Percentiles rank a stretch among this genome's conserved stretches.
Conservation (phyloP, 2,888 invertebrate genomes). For the Hedya salicella region DNA sequence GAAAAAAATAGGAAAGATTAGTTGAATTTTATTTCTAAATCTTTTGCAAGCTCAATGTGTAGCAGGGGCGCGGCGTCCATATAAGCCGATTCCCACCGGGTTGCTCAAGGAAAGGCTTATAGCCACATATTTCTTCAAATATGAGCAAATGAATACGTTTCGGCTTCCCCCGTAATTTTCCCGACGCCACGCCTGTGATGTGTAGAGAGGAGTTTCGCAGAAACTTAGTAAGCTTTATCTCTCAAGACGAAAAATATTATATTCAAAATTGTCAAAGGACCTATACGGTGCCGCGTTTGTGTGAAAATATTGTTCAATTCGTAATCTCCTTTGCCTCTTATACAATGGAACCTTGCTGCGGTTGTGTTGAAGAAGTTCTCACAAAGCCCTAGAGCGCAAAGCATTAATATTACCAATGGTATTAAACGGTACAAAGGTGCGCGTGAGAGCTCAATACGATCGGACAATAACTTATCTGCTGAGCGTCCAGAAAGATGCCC, state of each 20-base stretch:
- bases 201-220: neutral
- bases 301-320: conserved; percentile 26
- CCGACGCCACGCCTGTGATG: too few species aligned
- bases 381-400: conserved; percentile 30
- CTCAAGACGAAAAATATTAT: conserved; percentile 14
- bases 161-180: too few species aligned
- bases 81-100: too few species aligned
- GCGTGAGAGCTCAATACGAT: conserved; percentile 25
- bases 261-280: conserved; percentile 22
- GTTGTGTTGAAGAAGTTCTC: conserved; percentile 32
- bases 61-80: too few species aligned
- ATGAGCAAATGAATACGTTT: too few species aligned
- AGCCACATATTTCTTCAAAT: too few species aligned
- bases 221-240: conserved; percentile 6
- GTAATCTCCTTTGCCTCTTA: conserved; percentile 32
- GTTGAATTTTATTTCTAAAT: neutral
- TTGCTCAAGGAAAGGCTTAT: too few species aligned
- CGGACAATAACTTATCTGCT: conserved; percentile 30
- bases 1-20: neutral
- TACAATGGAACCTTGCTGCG: conserved; percentile 12
- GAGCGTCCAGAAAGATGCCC: conserved; percentile 11
- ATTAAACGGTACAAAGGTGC: conserved; percentile 40
- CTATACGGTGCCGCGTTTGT: conserved; percentile 6
- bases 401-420: conserved; percentile 28
- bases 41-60: neutral